Percentiles rank a stretch among this genome's conserved stretches.
Conservation (phyloP, 2,888 invertebrate species). For the Drosophila paranaensis region DNA sequence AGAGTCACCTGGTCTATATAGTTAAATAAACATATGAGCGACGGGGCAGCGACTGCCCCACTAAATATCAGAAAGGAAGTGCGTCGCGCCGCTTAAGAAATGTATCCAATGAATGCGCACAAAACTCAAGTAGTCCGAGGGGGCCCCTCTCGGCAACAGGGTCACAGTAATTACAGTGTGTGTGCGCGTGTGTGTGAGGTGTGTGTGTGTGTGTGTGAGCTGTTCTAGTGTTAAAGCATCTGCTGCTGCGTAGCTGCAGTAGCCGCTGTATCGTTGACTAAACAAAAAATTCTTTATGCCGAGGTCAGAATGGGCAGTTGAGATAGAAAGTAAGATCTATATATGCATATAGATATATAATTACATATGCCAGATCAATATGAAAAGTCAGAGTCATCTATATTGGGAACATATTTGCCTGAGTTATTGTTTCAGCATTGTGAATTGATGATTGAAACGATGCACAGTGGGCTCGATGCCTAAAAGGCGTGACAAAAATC, state of each 20-base stretch:
- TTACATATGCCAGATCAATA: not conserved
- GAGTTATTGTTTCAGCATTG: too few relatives aligned
- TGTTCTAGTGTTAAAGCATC: slow-evolving; percentile 14
- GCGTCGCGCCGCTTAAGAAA: slow-evolving; percentile 68
- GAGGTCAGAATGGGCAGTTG: not conserved
- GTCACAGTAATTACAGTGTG: slow-evolving; percentile 28
- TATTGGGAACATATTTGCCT: too few relatives aligned
- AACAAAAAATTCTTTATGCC: not conserved
- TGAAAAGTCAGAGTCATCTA: not conserved
- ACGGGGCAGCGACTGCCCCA: slow-evolving; percentile 56
- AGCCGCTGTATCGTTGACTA: slow-evolving; percentile 12
- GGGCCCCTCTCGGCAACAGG: slow-evolving; percentile 8
- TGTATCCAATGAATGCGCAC: slow-evolving; percentile 62
- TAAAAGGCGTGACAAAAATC: too few relatives aligned
- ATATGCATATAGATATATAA: not conserved
- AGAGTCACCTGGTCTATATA: slow-evolving; percentile 23
- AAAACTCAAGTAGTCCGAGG: slow-evolving; percentile 58
- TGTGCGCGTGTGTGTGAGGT: not conserved
- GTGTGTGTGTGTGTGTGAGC: not conserved
- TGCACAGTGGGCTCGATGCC: too few relatives aligned
- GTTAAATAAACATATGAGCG: slow-evolving; percentile 50
- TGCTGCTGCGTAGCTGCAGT: slow-evolving; percentile 38
- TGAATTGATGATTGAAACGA: too few relatives aligned
- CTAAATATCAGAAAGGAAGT: slow-evolving; percentile 66
- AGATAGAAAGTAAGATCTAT: not conserved